Base-by-base conservation (phyloP, 2,888 invertebrate species). In the Branchipolynoe longqiensis region DNA sequence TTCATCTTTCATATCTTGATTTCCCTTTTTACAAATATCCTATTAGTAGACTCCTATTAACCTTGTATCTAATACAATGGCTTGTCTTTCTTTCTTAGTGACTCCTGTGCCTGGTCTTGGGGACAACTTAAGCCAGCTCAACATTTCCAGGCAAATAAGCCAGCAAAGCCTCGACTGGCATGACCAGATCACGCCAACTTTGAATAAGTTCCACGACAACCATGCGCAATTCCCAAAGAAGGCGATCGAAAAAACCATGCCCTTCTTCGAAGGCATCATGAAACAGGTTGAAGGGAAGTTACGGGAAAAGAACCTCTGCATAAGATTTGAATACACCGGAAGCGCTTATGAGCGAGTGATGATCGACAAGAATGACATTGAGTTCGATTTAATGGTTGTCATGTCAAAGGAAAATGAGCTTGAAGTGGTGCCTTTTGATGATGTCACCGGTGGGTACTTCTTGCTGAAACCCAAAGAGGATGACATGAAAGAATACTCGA, bases 301-400 rank as follows among this genome's bases (percentile, higher is more conserved):
- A 28, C 25, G 48, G 31, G 78, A 78, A 25, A 41, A 22, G 25
- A 48, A 78, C 22, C 22, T 48, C 28, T 78, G 78, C 48, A 48
- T 48, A 2, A 41, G 78, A 3, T 78, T 78, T 78, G 83, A 81
- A 56, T 83, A 78, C 64, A 85, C 85, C 12, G 87, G 87, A 8
- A 87, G 87, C 31, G 62, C 59, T 8, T 87, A 87, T 74, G 87
- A 87, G 56, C 64, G 69, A 36, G 85, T 87, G 36, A 87, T 85
- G 64, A 78, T 87, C 28, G 38, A 40, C 31, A 64, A 84, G 8
- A 56, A 74, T 28, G 86, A 87, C 84, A 81, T 86, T 8, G 87
- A 87, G 83, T 87, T 87, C 74, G 87, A 87, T 54, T 36, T 87
- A 25, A 87, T 87, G 87, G 58, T 83, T 33, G 41, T 87, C 41